Evolutionary conservation across 2,888 invertebrate genomes (phyloP).

Genomic region (Rutpela maculata): DNA sequence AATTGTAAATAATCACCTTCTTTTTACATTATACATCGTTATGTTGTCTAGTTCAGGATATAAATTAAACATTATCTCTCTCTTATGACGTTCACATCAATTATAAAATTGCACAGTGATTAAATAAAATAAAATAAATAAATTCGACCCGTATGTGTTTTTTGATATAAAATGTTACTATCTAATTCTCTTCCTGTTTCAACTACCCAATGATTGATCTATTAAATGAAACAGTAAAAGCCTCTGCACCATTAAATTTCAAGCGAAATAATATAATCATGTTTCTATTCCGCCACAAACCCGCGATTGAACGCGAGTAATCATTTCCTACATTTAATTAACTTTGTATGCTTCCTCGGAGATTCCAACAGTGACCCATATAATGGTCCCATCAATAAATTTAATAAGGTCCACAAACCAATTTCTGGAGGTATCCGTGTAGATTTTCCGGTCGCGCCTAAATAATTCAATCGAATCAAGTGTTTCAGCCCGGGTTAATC

Average conservation of each 20-base stretch:
- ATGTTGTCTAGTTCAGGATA: no score
- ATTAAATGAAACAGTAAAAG: background rate
- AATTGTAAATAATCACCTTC: no score
- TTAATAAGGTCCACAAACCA: constrained; percentile 52
- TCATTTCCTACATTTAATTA: background rate
- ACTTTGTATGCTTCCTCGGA: background rate
- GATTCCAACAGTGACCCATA: constrained; percentile 4
- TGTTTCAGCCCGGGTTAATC: constrained; percentile 59
- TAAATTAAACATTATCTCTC: no score
- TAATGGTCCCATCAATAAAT: constrained; percentile 40
- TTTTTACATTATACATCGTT: no score
- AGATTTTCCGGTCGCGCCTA: constrained; percentile 48
- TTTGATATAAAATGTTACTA: no score
- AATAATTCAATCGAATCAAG: constrained; percentile 63
- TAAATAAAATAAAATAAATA: no score
- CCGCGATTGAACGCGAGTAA: background rate
- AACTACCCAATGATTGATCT: no score
- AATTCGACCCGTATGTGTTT: no score
- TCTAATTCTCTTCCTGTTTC: no score
- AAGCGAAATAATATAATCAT: background rate
- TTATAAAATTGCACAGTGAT: no score
- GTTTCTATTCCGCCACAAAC: background rate
- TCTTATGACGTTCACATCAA: no score
- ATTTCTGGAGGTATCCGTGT: constrained; percentile 51
- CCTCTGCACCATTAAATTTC: background rate